phyloP scores from a whole-genome alignment of 2,797 vertebrate genomes.

The Mionectes olivaceus region DNA sequence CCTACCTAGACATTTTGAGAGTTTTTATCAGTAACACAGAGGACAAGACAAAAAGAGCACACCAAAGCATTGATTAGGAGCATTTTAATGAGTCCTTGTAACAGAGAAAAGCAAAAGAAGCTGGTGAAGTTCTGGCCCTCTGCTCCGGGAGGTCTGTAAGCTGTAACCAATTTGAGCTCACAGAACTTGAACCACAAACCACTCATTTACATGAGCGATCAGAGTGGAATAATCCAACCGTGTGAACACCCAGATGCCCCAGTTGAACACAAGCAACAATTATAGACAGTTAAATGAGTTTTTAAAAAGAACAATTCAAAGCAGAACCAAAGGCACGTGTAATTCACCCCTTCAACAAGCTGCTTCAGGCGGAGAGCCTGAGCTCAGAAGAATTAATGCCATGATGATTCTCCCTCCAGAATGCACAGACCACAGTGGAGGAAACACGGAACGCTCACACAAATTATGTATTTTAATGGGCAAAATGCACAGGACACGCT shows the following conservation, averaged over 20 bases:
- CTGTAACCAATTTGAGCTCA: background rate
- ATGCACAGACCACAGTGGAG: background rate
- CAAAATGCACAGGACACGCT: background rate
- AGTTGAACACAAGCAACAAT: background rate
- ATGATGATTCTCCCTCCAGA: accelerated
- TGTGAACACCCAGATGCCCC: background rate
- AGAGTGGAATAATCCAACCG: background rate
- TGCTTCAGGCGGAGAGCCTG: background rate
- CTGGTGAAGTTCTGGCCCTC: background rate
- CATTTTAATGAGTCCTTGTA: background rate
- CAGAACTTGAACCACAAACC: background rate
- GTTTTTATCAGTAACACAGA: background rate
- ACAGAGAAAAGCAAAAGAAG: background rate
- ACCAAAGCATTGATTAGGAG: background rate
- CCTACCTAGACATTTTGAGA: background rate
- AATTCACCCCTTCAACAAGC: background rate
- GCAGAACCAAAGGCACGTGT: background rate
- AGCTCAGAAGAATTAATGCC: background rate
- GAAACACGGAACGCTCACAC: accelerated
- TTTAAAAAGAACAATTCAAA: background rate
- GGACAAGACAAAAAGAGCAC: background rate
- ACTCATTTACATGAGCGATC: background rate
- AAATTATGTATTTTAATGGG: background rate
- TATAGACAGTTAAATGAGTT: background rate
- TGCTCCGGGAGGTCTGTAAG: background rate